Percentiles rank a stretch among this genome's conserved stretches.
phyloP scores from a whole-genome alignment of 2,113 vertebrate species.

The Pimephales promelas region DNA sequence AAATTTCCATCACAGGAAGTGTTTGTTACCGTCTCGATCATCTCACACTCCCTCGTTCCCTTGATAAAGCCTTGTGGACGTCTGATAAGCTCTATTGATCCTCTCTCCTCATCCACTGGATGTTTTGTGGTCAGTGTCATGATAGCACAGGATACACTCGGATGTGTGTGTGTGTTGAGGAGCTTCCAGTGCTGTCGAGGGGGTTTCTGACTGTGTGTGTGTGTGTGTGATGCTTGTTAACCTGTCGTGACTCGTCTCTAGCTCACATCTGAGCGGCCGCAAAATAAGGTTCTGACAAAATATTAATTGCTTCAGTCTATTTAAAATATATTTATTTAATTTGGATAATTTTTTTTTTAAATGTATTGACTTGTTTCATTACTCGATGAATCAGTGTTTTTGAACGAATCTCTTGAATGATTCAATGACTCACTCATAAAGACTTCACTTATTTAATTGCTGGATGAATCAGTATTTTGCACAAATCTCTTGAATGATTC shows the following conservation, averaged over 20 bases:
- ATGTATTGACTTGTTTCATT: too few relatives aligned
- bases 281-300: too few relatives aligned
- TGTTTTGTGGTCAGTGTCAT: background rate
- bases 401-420: too few relatives aligned
- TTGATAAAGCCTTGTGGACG: background rate
- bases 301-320: too few relatives aligned
- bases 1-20: background rate
- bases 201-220: background rate
- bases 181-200: background rate
- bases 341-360: too few relatives aligned
- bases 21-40: constrained; percentile 10
- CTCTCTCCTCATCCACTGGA: constrained; percentile 35
- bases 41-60: background rate
- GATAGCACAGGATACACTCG: background rate
- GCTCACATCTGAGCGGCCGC: background rate
- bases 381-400: too few relatives aligned
- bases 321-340: too few relatives aligned
- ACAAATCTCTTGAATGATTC: too few relatives aligned
- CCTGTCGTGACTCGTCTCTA: background rate
- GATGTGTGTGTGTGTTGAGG: background rate
- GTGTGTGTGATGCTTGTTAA: background rate
- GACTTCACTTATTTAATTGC: too few relatives aligned
- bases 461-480: too few relatives aligned
- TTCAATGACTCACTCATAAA: too few relatives aligned
- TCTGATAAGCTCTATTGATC: constrained; percentile 34